Base-by-base conservation (phyloP, 2,888 invertebrate genomes). In the Watsonalla binaria region DNA sequence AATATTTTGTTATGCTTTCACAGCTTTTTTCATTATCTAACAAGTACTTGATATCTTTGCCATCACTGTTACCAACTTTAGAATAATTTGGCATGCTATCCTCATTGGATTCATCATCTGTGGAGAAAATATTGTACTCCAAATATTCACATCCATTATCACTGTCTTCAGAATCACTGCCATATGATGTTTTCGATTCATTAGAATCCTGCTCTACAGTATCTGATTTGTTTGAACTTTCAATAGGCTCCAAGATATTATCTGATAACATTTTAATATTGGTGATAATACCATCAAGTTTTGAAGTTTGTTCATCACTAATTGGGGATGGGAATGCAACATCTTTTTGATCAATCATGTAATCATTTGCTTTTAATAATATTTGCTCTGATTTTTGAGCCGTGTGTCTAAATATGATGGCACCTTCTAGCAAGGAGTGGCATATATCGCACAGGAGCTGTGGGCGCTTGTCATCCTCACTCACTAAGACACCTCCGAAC, bases 371-470 rank as follows among this genome's bases (percentile, higher is more conserved):
- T 53, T 39, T 37, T 13, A 24, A n/a, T 46, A 69, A 58, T 6
- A 58, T 46, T 33, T 60, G 34, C 0, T 69, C 60, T 13, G 72
- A 56, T 48, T 54, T 58, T 52, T 62, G 55, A 5, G 70, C 72
- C 0, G 56, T 63, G 42, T 59, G 55, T 42, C 71, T 60, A 47
- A 75, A 73, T n/a, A 60, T 11, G 5, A 68, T 60, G 11, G 70
- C 73, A 0, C 62, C 54, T 52, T 62, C 55, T 2, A 74, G 55
- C 14, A 68, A 46, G 2, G 55, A 51, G 47, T 51, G 45, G 42
- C 73, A 75, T 11, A 46, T 33, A 13, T 58, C 54, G 49, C 74
- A 74, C 45, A 74, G 24, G 52, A 62, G 59, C 49, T 72, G 66
- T 0, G 74, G 74, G 2, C 61, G 54, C 13, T 60, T 55, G 53